Evolutionary conservation across 2,797 vertebrate genomes (phyloP), one percentile per base, ranked within the genome.

Genomic region (Fratercula arctica): DNA sequence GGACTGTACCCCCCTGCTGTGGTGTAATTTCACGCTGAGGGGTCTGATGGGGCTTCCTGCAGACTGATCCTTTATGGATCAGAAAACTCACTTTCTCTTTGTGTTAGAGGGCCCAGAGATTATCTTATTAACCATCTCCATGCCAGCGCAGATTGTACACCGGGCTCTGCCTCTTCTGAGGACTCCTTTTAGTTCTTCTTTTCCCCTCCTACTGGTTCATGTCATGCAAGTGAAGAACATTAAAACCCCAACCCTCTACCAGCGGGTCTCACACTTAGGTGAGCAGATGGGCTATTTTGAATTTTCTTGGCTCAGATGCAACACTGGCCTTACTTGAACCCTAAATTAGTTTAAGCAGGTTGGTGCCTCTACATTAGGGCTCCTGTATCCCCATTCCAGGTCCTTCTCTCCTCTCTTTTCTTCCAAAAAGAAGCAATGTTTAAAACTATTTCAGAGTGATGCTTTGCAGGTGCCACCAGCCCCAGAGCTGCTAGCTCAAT

Each of bases 11-110:
- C 97, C 96, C 84, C 98, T 90, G 97, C 98, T 98, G 98, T 66
- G 97, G 98, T 98, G 98, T 98, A 98, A 98, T 98, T 98, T 98
- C 98, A 98, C 97, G 98, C 98, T 97, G 96, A 97, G 97, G 97
- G 97, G 97, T 94, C 98, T 98, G 98, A 98, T 98, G 98, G 97
- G 97, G 98, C 98, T 69, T 98, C 98, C 98, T 96, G 96, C 96
- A 96, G 98, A 97, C 98, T 98, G 98, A 98, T 98, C 98, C 98
- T 98, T 98, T 98, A 98, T 98, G 98, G 98, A 98, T 98, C 98
- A 98, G 97, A 98, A 98, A 98, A 97, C 98, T 95, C 97, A 98
- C 98, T 98, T 98, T 97, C 97, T 95, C 97, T 98, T 98, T 98
- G 97, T 97, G 19, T 95, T 96, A 46, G 93, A 94, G 95, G 92